Conservation (phyloP, 2,113 vertebrate species). For the Morone saxatilis region DNA sequence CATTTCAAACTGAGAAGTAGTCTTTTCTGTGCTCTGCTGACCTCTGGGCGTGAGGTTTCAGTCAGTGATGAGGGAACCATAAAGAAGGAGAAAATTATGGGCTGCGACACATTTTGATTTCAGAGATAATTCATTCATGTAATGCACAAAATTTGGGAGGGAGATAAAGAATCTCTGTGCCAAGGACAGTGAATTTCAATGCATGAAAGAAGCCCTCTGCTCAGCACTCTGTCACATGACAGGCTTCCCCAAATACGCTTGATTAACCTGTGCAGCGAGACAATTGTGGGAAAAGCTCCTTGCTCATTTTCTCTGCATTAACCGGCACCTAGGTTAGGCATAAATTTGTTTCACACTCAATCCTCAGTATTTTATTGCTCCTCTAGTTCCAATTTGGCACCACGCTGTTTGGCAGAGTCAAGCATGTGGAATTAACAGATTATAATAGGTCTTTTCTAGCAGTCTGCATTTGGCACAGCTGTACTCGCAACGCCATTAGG, state of each 20-base stretch:
- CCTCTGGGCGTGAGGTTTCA: slow-evolving; percentile 23
- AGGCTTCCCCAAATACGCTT: slow-evolving; percentile 15
- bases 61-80: slow-evolving; percentile 3
- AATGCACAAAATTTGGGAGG: neutral
- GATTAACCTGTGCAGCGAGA: slow-evolving; percentile 22
- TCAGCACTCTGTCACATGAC: slow-evolving; percentile 33
- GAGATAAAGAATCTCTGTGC: slow-evolving; percentile 25
- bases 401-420: slow-evolving; percentile 27
- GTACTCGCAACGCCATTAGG: slow-evolving; percentile 11
- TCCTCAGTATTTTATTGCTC: slow-evolving; percentile 26
- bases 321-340: neutral
- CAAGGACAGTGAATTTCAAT: slow-evolving; percentile 43
- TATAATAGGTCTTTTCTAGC: slow-evolving; percentile 38
- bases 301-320: slow-evolving; percentile 1
- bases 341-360: slow-evolving; percentile 14
- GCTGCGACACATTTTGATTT: slow-evolving; percentile 28
- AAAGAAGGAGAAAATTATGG: slow-evolving; percentile 28
- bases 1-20: slow-evolving; percentile 8
- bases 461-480: slow-evolving; percentile 30
- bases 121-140: slow-evolving; percentile 36
- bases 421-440: slow-evolving; percentile 51
- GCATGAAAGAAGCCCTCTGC: slow-evolving; percentile 42
- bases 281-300: slow-evolving; percentile 25
- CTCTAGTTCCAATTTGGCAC: slow-evolving; percentile 26
- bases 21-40: slow-evolving; percentile 23